Base-by-base conservation (phyloP, 2,888 invertebrate species). In the Cheilosia scutellata region DNA sequence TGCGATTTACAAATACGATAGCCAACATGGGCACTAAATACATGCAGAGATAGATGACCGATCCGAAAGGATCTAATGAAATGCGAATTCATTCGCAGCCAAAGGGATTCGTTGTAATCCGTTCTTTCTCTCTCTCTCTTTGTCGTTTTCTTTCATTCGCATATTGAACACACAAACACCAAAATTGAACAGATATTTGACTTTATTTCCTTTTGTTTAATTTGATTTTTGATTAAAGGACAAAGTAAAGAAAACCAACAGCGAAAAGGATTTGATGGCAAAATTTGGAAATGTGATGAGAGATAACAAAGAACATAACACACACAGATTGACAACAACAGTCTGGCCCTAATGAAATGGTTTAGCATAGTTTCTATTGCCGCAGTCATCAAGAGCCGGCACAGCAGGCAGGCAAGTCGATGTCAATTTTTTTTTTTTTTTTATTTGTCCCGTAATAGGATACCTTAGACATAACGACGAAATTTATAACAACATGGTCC, bases 141-240 rank as follows among this genome's bases (percentile, higher is more conserved):
- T n/a, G 20, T 20, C 20, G 20, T 20, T 55, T n/a, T 27, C 31
- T 40, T 31, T 13, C 16, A n/a, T 29, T n/a, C n/a, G 13, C n/a
- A 53, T 58, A 37, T 62, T 51, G 27, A 62, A 44, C 49, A 60
- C 29, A 60, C 20, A 65, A 49, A 65, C 55, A 66, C 42, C 16
- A 75, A 83, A 68, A 58, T 20, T 20, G 63, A 79, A 62, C 71
- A 75, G 70, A 71, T 84, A 75, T 80, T 84, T 79, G 84, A 80
- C 66, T 75, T 79, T 70, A 53, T 75, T 74, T 62, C 49, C 20
- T 29, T 51, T 40, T 65, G 47, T 82, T 77, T 77, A 51, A 44
- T 78, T 65, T 65, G 71, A 58, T 65, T 55, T 74, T 74, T 44
- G 72, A 83, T 62, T 62, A 72, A 83, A 68, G 82, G 68, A 66